Base-by-base conservation (phyloP, 2,888 invertebrate genomes). In the Nemotelus nigrinus region DNA sequence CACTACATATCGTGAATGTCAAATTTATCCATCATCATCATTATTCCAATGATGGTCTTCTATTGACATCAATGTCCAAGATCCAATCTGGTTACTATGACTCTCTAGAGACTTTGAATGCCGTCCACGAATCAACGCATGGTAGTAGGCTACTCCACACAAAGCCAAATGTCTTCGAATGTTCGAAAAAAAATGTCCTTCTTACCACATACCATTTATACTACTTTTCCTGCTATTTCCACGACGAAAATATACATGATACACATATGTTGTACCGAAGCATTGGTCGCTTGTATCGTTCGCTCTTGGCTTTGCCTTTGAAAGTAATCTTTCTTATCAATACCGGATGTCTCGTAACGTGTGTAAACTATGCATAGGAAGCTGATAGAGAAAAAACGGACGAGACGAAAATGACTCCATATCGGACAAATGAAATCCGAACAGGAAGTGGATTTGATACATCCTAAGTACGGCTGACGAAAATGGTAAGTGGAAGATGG, bases 1-100 rank as follows among this genome's bases (percentile, higher is more conserved):
- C 25, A 25, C 25, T 25, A 25, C 25, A 25, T 25, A 25, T 25
- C 25, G 25, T 25, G 25, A 25, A 25, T 25, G 78, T 78, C 78
- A 79, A 79, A 79, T 79, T 79, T 79, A 79, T 79, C 79, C 78
- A 78, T 79, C 79, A 79, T 78, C 79, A 79, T 79, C 79, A 77
- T 78, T 79, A 79, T 78, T 79, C 79, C 65, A 77, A 79, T 79
- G 79, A 79, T 79, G 77, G 79, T 77, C 76, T 78, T 78, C 78
- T 77, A 79, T 72, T 79, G 79, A 79, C 78, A 78, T 77, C 57
- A 78, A 79, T 77, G 79, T 78, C 76, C 76, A 39, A 74, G 77
- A 79, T 77, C 79, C 79, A 79, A 79, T 79, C 79, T 79, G 79
- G 78, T 78, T 77, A 45, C 67, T 79, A 79, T 77, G 68, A 77